phyloP scores from a whole-genome alignment of 2,113 vertebrate genomes.

The Atrichornis clamosus region DNA sequence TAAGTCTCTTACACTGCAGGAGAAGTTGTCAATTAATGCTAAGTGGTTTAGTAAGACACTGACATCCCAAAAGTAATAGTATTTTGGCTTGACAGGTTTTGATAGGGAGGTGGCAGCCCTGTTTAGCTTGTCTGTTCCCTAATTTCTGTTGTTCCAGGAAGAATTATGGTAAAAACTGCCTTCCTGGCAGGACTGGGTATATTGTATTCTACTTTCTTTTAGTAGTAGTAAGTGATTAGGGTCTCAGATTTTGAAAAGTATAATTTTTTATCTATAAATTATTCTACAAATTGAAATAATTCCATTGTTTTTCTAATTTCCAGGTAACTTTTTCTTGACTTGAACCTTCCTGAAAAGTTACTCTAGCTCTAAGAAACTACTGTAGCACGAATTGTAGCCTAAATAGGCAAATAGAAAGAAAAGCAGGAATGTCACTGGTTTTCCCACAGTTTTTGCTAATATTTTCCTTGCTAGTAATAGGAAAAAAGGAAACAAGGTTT shows the following conservation, averaged over 20 bases:
- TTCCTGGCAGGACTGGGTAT: background rate
- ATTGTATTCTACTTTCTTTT: background rate
- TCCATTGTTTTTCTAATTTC: background rate
- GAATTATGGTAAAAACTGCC: conserved; percentile 14
- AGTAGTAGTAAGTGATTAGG: background rate
- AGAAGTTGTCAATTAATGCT: conserved; percentile 62
- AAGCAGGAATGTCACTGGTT: background rate
- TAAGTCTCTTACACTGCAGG: conserved; percentile 24
- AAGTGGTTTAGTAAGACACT: conserved; percentile 57
- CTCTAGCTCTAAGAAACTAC: background rate
- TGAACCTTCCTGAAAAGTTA: background rate
- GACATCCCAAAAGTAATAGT: conserved; percentile 57
- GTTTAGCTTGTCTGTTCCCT: conserved; percentile 63
- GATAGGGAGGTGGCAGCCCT: conserved; percentile 64
- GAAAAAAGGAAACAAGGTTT: background rate
- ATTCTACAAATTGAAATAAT: background rate
- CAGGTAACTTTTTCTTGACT: background rate
- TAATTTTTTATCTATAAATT: background rate
- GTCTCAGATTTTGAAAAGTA: background rate
- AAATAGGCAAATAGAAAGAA: background rate
- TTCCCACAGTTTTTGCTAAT: background rate
- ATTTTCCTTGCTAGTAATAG: background rate
- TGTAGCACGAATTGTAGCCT: background rate
- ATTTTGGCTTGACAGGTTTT: conserved; percentile 68
- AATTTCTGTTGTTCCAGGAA: conserved; percentile 43